Percentiles rank a stretch among this genome's conserved stretches.
These are phyloP conservation scores for Sturnus vulgaris DNA, from an alignment of 2,113 vertebrate genomes.

Conservation along the genomic window DNA sequence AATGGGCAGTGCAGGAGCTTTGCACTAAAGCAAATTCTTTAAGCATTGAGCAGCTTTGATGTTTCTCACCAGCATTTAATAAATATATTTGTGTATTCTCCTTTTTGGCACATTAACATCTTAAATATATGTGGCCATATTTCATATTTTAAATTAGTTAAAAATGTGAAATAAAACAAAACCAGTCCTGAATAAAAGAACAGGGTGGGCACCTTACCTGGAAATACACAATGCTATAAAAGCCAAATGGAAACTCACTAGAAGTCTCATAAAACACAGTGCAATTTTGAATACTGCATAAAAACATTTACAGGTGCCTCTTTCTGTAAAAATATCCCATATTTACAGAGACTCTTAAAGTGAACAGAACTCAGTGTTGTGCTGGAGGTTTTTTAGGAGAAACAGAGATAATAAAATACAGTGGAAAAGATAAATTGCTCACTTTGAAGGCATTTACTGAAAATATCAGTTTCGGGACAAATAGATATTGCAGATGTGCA, in stretches of 20 bases:
- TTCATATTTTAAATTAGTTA: neutral
- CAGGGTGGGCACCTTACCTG: neutral
- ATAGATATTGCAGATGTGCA: neutral
- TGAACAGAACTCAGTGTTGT: neutral
- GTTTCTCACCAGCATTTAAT: neutral
- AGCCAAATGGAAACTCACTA: neutral
- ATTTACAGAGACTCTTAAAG: neutral
- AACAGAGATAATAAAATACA: neutral
- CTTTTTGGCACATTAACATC: neutral
- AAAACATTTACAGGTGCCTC: neutral
- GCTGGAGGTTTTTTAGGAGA: neutral
- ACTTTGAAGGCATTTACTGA: neutral
- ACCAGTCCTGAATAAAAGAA: neutral
- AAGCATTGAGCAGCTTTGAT: neutral
- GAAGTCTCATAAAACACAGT: neutral
- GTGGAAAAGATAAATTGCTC: accelerated
- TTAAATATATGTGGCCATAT: neutral
- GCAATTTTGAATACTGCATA: neutral
- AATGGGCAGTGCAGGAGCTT: neutral
- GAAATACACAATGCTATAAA: neutral
- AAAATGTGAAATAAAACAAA: neutral
- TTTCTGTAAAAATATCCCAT: neutral
- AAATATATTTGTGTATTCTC: neutral
- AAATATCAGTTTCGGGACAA: neutral
- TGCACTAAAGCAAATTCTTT: neutral